phyloP scores from a whole-genome alignment of 2,888 invertebrate genomes.

The Drosophila ezoana region DNA sequence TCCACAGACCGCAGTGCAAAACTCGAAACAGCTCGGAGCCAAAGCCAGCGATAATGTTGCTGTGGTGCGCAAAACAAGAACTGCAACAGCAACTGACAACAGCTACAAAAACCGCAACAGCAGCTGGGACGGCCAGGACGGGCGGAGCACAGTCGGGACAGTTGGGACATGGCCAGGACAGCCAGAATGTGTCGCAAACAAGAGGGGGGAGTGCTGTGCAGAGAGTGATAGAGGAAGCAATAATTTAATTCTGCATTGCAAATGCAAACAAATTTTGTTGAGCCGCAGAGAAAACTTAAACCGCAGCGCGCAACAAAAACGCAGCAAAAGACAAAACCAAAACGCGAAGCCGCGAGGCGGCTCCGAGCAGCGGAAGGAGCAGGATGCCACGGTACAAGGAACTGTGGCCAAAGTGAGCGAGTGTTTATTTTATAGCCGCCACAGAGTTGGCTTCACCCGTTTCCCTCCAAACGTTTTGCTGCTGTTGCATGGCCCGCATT shows the following conservation, averaged over 20 bases:
- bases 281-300: constrained; percentile 75
- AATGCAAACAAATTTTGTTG: constrained; percentile 77
- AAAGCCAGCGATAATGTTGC: constrained; percentile 73
- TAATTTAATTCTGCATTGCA: constrained; percentile 79
- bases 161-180: constrained; percentile 36
- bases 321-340: constrained; percentile 46
- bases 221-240: constrained; percentile 69
- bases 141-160: constrained; percentile 24
- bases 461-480: constrained; percentile 53
- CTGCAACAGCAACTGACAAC: constrained; percentile 40
- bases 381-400: constrained; percentile 54
- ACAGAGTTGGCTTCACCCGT: constrained; percentile 57
- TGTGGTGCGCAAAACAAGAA: constrained; percentile 69
- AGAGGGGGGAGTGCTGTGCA: constrained; percentile 3
- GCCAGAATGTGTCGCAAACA: constrained; percentile 41
- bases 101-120: constrained; percentile 37
- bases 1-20: constrained; percentile 56
- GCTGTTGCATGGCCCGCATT: constrained; percentile 17
- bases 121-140: constrained; percentile 19
- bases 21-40: constrained; percentile 58
- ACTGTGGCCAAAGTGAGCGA: constrained; percentile 65
- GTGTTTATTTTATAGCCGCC: constrained; percentile 76
- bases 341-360: constrained; percentile 41
- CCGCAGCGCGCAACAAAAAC: constrained; percentile 67
- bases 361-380: constrained; percentile 7